Base-by-base conservation (phyloP, 53 echinoderm and acorn worm genomes). In the Astropecten irregularis region DNA sequence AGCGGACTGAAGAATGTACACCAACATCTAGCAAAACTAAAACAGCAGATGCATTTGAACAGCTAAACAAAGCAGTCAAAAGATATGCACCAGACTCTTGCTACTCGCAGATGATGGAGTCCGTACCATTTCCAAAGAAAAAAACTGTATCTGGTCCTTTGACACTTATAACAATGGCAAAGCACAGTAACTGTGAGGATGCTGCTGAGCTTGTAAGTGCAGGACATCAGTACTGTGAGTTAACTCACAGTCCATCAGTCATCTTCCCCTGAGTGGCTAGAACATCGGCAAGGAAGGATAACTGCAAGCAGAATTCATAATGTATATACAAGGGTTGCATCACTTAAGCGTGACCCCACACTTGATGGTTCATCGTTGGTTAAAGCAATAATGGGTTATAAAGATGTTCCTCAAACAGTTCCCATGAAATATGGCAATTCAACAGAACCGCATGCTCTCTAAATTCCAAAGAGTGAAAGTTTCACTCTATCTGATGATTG, bases 361-460 rank as follows among this genome's bases (percentile, higher is more conserved):
- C 51, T 51, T 51, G 18, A 51, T 51, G 18, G 51, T 16, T 51
- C 51, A 16, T 51, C 51, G 20, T 51, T 51, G 51, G 18, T 51
- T 20, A 14, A 51, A 51, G 51, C 15, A 51, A 51, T 51, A 51
- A 8, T 51, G 51, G 51, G 51, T 51, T 51, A 14, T 51, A 51
- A 51, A 51, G 20, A 51, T 51, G 51, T 51, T 51, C 51, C 51
- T 20, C 9, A 51, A 51, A 11, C 51, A 16, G 51, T 1, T 51
- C 18, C 51, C 18, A 51, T 51, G 18, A 51, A 20, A 20, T 51
- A 11, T 51, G 51, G 51, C 18, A 51, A 16, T 51, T 51, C 51
- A 51, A 51, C 51, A n/a, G 51, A 51, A 14, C 51, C 51, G 18
- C 51, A 51, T 51, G 51, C 51, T 65, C 65, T 65, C 65, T 65